Evolutionary conservation across 2,888 invertebrate species (phyloP), one percentile per base, ranked within the genome.

Genomic region (Alloplasta piceator): DNA sequence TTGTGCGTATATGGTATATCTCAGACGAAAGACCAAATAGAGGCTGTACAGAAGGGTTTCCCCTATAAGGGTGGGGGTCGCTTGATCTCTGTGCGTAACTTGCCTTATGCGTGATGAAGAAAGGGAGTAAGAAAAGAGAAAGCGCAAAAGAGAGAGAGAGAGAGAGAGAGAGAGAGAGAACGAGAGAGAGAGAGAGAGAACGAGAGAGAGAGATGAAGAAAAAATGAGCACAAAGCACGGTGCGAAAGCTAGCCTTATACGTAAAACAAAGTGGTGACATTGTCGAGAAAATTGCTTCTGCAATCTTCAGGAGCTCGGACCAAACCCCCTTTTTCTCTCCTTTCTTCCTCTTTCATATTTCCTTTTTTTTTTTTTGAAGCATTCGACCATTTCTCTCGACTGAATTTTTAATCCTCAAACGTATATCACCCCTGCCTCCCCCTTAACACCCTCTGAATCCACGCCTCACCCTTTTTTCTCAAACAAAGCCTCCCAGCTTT

Each of bases 271-370:
- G 85, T 87, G 83, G 74, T 78, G 84, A 82, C 85, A 86, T 88
- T 88, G 87, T 88, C 81, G 84, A 84, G 87, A 84, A 88, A 88
- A 88, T 88, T 88, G 88, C 86, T 86, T 85, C 84, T 87, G 87
- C 87, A 88, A 88, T 88, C 86, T 88, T 87, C 83, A 87, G 84
- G 78, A 87, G 86, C 68, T 71, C 61, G 66, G 48, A 7, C 50
- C 9, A 38, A 43, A 43, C 68, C 41, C 75, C 74, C 41, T 63
- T 67, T 56, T 75, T 68, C 48, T 36, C 14, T 0, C 50, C 10
- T 67, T 61, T 56, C 41, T 26, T 26, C 26, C 10, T 72, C 56
- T 43, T 14, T 12, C n/a, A 5, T 14, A 52, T 6, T 63, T 71
- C 26, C 36, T 61, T 63, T 63, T 66, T 67, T 58, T 48, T 67